Percentiles rank a stretch among this genome's conserved stretches.
These are phyloP conservation scores for Parambassis ranga DNA, from an alignment of 2,797 vertebrate species.

Conservation along the genomic window DNA sequence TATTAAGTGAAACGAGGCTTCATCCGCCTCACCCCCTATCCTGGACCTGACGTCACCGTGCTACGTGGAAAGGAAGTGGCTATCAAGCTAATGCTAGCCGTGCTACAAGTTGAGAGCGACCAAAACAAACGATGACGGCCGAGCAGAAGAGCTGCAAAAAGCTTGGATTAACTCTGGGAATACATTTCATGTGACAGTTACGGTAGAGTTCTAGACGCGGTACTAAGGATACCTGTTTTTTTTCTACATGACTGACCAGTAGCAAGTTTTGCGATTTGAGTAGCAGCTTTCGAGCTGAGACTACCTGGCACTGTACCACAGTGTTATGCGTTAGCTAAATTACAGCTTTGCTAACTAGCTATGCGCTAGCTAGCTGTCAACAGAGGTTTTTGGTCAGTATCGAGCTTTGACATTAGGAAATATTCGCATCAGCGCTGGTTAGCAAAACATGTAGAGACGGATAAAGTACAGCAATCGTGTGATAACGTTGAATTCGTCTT, in stretches of 20 bases:
- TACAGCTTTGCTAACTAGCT: constrained; percentile 35
- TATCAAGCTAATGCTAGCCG: constrained; percentile 52
- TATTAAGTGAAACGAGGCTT: too few relatives aligned
- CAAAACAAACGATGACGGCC: constrained; percentile 73
- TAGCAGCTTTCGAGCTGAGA: constrained; percentile 14
- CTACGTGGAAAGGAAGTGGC: constrained; percentile 83
- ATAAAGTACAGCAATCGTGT: not conserved
- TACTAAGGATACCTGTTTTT: not conserved
- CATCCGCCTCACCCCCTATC: not conserved
- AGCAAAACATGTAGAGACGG: constrained; percentile 4
- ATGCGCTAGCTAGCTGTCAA: constrained; percentile 1
- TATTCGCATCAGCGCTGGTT: not conserved
- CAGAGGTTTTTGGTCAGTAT: constrained; percentile 5
- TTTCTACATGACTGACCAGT: not conserved
- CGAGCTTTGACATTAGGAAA: not conserved
- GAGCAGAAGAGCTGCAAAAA: constrained; percentile 19
- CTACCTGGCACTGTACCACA: constrained; percentile 4
- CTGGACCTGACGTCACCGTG: constrained; percentile 67
- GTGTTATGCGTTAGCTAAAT: constrained; percentile 14
- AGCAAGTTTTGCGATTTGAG: not conserved
- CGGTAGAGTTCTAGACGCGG: not conserved
- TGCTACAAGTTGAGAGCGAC: constrained; percentile 51
- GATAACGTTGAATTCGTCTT: not conserved
- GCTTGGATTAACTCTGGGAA: not conserved
- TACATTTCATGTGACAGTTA: not conserved